phyloP scores from a whole-genome alignment of 2,113 vertebrate genomes.

The Oreochromis spilurus region DNA sequence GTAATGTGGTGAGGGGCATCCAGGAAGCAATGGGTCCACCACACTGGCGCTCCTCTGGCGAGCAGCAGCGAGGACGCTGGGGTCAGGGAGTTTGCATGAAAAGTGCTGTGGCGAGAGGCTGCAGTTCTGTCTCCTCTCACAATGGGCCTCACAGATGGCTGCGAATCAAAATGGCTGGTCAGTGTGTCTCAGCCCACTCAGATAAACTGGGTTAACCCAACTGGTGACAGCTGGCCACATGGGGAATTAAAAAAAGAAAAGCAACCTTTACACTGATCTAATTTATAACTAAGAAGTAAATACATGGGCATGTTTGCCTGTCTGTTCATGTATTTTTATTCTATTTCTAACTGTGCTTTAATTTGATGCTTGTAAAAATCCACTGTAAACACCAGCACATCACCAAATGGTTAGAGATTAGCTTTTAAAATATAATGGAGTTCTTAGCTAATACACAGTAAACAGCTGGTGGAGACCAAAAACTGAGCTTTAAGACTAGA shows the following conservation, averaged over 20 bases:
- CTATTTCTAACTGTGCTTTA: neutral
- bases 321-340: neutral
- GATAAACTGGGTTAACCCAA: conserved; percentile 60
- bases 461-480: neutral
- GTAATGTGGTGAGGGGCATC: conserved; percentile 27
- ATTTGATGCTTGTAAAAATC: neutral
- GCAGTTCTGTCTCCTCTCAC: conserved; percentile 15
- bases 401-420: neutral
- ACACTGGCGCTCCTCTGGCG: neutral
- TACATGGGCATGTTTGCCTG: neutral
- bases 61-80: neutral
- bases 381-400: neutral
- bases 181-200: conserved; percentile 43
- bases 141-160: conserved; percentile 28
- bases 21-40: conserved; percentile 10
- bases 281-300: neutral
- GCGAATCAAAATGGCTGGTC: conserved; percentile 57
- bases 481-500: neutral
- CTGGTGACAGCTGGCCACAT: conserved; percentile 45
- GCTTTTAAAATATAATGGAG: neutral
- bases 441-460: neutral
- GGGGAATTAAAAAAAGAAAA: neutral
- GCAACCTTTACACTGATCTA: neutral
- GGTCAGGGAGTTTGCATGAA: conserved; percentile 7
- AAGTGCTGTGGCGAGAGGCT: neutral